phyloP scores from a whole-genome alignment of 2,797 vertebrate genomes.

The Lacerta agilis region DNA sequence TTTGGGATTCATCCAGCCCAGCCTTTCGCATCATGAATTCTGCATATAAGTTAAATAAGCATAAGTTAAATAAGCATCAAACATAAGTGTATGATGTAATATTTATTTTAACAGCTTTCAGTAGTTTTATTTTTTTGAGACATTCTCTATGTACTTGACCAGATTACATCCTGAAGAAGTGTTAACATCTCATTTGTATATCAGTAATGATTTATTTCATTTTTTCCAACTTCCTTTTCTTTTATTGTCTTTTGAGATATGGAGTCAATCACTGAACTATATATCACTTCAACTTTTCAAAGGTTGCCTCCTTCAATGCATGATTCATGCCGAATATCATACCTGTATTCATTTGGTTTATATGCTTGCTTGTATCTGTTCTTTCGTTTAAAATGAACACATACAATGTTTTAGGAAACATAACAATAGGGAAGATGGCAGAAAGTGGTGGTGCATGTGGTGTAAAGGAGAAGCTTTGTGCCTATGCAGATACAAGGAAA shows the following conservation, averaged over 20 bases:
- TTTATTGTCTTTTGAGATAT: not conserved
- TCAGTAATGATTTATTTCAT: not conserved
- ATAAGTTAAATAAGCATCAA: too few species aligned
- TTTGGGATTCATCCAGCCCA: too few species aligned
- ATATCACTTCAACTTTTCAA: slow-evolving; percentile 15
- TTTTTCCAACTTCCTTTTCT: not conserved
- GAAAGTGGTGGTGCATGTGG: not conserved
- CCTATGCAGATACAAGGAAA: not conserved
- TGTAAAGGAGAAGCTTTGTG: not conserved
- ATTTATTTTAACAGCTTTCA: not conserved
- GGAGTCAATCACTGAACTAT: slow-evolving; percentile 19
- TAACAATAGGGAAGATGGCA: not conserved
- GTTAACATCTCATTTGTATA: not conserved
- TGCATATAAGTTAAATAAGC: too few species aligned
- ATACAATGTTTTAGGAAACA: not conserved
- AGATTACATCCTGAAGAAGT: not conserved
- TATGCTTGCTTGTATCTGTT: slow-evolving; percentile 23
- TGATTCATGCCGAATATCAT: slow-evolving; percentile 12
- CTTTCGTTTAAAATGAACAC: slow-evolving; percentile 9
- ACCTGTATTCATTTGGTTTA: not conserved
- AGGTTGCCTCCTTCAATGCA: slow-evolving; percentile 20
- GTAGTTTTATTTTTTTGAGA: not conserved
- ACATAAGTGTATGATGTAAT: not conserved
- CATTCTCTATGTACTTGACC: not conserved
- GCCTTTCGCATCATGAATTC: too few species aligned